phyloP scores from a whole-genome alignment of 2,888 invertebrate species.

The Gandaritis pyraliata region DNA sequence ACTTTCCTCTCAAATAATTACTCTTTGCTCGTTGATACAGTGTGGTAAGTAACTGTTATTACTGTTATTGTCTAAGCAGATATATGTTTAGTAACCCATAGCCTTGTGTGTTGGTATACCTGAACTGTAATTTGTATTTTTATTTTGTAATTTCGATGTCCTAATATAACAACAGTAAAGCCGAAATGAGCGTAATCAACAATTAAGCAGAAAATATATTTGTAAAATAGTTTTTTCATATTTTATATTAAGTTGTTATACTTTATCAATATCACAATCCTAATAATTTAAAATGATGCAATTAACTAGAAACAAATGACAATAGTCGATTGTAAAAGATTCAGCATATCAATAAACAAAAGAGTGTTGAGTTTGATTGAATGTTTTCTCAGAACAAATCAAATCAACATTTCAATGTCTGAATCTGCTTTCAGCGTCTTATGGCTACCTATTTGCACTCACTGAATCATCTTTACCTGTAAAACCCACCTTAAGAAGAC shows the following conservation, averaged over 20 bases:
- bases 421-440: neutral
- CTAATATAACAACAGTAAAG: neutral
- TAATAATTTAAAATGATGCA: too few species aligned
- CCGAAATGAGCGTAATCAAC: too few species aligned
- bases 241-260: too few species aligned
- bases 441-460: neutral
- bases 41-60: constrained; percentile 19
- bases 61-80: constrained; percentile 34
- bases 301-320: constrained; percentile 8
- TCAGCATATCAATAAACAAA: constrained; percentile 6
- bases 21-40: constrained; percentile 6
- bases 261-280: too few species aligned
- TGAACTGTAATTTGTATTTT: constrained; percentile 20
- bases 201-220: too few species aligned
- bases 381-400: constrained; percentile 18
- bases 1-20: neutral
- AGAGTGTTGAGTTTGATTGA: constrained; percentile 17
- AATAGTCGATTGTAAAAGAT: constrained; percentile 15
- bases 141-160: too few species aligned
- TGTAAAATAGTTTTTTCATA: too few species aligned
- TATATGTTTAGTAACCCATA: constrained; percentile 34
- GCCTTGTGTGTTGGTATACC: constrained; percentile 12
- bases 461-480: too few species aligned
- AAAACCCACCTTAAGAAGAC: too few species aligned
- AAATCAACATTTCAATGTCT: constrained; percentile 12